Evolutionary conservation across 2,113 vertebrate genomes (phyloP).

Genomic region (Camelus bactrianus): DNA sequence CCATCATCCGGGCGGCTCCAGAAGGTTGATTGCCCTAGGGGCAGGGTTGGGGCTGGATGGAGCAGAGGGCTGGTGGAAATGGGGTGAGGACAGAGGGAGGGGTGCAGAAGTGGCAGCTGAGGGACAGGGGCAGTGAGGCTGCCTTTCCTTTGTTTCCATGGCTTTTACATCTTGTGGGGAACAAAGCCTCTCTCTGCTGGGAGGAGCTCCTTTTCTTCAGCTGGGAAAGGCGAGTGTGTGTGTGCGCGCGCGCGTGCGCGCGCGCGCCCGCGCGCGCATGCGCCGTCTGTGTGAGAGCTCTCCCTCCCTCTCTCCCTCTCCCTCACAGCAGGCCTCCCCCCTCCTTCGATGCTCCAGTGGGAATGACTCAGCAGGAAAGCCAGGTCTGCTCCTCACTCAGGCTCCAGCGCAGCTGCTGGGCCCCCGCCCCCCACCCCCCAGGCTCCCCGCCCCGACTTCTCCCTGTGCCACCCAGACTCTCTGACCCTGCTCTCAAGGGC

Average conservation of each 20-base stretch:
- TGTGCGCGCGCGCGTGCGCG: not conserved
- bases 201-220: not conserved
- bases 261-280: not conserved
- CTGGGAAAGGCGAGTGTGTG: not conserved
- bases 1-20: not conserved
- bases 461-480: not conserved
- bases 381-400: not conserved
- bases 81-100: not conserved
- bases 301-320: not conserved
- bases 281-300: not conserved
- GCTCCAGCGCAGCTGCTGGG: not conserved
- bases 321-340: not conserved
- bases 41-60: not conserved
- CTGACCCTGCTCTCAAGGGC: not conserved
- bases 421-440: not conserved
- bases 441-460: not conserved
- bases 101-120: not conserved
- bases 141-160: not conserved
- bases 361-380: conserved; percentile 74
- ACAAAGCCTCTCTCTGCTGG: conserved; percentile 3
- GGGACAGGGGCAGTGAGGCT: not conserved
- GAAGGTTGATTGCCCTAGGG: accelerated
- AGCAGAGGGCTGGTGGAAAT: not conserved
- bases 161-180: not conserved
- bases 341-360: not conserved